These are phyloP conservation scores for Darevskia nairensis DNA, from an alignment of 2,797 vertebrate genomes.

Conservation along the genomic window DNA sequence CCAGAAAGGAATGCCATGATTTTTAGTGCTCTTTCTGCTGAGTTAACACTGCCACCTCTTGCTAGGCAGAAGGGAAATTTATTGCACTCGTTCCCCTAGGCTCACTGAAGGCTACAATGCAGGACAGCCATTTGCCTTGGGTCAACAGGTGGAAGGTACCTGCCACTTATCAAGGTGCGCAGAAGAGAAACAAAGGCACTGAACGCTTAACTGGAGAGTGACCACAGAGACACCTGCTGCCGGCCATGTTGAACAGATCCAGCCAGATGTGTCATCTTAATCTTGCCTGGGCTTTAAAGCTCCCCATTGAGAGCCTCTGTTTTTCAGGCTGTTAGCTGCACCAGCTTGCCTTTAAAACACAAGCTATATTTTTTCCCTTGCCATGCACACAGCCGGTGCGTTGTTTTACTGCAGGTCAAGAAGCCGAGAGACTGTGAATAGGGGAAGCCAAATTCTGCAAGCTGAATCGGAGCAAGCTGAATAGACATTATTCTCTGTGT, in stretches of 20 bases:
- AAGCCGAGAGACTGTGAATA: neutral
- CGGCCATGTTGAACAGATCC: neutral
- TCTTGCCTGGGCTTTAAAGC: neutral
- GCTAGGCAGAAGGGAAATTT: neutral
- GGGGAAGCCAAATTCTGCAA: neutral
- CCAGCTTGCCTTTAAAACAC: neutral
- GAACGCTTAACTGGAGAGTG: neutral
- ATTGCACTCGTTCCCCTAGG: neutral
- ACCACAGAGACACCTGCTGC: neutral
- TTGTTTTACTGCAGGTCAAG: neutral
- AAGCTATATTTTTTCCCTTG: neutral
- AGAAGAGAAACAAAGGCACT: neutral
- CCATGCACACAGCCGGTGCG: neutral
- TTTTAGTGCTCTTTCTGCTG: neutral
- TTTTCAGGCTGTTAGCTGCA: neutral
- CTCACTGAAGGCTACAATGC: constrained; percentile 11
- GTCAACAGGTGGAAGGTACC: neutral
- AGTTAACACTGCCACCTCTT: neutral
- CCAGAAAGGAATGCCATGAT: neutral
- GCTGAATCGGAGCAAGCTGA: too few relatives aligned
- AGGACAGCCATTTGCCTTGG: neutral
- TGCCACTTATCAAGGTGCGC: neutral
- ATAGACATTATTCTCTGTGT: too few relatives aligned
- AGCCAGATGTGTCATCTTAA: neutral
- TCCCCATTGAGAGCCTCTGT: neutral